Conservation (phyloP, 1,140 invertebrate species). For the Hestina assimilis region DNA sequence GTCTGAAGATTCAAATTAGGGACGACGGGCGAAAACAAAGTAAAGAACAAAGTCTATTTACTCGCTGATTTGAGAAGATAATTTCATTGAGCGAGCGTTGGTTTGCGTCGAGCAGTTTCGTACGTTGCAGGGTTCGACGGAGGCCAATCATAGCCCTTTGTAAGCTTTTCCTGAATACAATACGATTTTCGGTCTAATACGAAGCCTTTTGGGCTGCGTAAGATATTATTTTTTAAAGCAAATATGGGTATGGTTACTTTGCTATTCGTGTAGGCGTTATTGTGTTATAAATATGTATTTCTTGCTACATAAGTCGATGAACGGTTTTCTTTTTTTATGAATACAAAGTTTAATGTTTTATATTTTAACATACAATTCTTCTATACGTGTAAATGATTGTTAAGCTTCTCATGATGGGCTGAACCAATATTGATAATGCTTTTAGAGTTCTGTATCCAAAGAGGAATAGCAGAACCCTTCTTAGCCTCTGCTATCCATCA, state of each 20-base stretch:
- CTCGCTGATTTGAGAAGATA: slow-evolving; percentile 24
- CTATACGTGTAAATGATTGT: too few species aligned
- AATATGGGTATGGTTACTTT: slow-evolving; percentile 12
- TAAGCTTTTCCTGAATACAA: slow-evolving; percentile 28
- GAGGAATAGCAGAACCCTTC: too few species aligned
- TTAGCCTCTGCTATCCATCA: too few species aligned
- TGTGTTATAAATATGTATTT: too few species aligned
- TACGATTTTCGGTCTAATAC: slow-evolving; percentile 21
- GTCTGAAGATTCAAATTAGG: slow-evolving; percentile 22
- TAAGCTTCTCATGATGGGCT: too few species aligned
- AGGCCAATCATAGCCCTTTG: slow-evolving; percentile 21
- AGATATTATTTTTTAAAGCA: slow-evolving; percentile 14
- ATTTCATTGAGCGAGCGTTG: slow-evolving; percentile 21
- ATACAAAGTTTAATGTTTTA: too few species aligned
- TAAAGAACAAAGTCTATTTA: slow-evolving; percentile 24
- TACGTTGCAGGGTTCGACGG: slow-evolving; percentile 14
- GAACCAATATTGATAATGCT: too few species aligned
- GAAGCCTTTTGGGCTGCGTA: slow-evolving; percentile 16
- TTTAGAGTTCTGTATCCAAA: too few species aligned
- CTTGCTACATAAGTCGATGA: too few species aligned
- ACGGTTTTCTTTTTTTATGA: too few species aligned
- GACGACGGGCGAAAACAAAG: slow-evolving; percentile 10
- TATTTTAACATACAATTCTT: too few species aligned
- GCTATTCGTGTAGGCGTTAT: not conserved
- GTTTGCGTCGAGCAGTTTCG: slow-evolving; percentile 23